Conservation (phyloP, 2,113 vertebrate genomes). For the Onychostoma macrolepis region DNA sequence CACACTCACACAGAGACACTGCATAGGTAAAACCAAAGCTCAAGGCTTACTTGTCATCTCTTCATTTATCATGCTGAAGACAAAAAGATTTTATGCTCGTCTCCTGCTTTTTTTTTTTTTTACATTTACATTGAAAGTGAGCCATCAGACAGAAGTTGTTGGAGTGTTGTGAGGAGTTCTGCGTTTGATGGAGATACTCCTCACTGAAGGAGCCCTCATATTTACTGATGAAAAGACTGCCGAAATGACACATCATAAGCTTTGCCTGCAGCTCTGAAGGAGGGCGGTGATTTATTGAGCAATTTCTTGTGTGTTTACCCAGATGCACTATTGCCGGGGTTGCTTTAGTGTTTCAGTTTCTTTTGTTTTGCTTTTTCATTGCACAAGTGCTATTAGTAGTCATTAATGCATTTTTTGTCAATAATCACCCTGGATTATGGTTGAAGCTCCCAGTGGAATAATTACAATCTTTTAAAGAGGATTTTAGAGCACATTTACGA, state of each 20-base stretch:
- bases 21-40: constrained; percentile 1
- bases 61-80: constrained; percentile 41
- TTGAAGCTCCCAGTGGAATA: constrained; percentile 1
- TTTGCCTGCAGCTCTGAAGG: constrained; percentile 25
- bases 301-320: constrained; percentile 36
- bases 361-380: not conserved
- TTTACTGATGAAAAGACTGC: constrained; percentile 35
- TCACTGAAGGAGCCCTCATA: constrained; percentile 16
- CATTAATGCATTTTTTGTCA: not conserved
- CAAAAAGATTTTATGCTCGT: constrained; percentile 25
- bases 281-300: constrained; percentile 36
- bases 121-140: constrained; percentile 32
- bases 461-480: not conserved
- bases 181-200: constrained; percentile 13
- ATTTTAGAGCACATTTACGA: constrained; percentile 8
- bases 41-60: constrained; percentile 31
- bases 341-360: not conserved
- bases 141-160: constrained; percentile 24
- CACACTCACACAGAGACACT: not conserved
- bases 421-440: constrained; percentile 9
- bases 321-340: constrained; percentile 1
- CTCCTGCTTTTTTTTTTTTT: constrained; percentile 33
- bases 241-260: constrained; percentile 35
- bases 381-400: constrained; percentile 20
- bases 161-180: constrained; percentile 34